Base-by-base conservation (phyloP, 2,797 vertebrate species). In the Gastrophryne carolinensis region DNA sequence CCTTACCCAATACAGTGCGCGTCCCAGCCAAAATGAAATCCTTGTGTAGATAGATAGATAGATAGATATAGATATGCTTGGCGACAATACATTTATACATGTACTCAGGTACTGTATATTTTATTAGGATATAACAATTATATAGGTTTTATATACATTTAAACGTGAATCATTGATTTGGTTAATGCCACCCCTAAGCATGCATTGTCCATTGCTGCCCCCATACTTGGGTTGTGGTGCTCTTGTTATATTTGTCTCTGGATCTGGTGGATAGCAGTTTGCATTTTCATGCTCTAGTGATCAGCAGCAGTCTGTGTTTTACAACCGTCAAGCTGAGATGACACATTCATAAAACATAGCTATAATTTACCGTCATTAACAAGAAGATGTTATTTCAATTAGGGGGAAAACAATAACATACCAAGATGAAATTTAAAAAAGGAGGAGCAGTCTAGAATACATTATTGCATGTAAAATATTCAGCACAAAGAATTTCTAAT, bases 301-400 rank as follows among this genome's bases (percentile, higher is more conserved):
- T 77, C 72, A 73, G 23, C 1, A 37, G 53, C 52, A 80, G 72
- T n/a, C 72, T 82, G 1, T 12, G 2, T 77, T 74, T 64, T 83
- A 61, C 15, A 49, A 61, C 52, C 82, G 52, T 72, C 77, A 81
- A 82, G 57, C 37, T 56, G 24, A 54, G 78, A 60, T 86, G 80
- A 84, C 81, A 84, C 71, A 83, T 86, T 80, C 83, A 79, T 80
- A 79, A 77, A 84, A 80, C 32, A 61, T 6, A 82, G 47, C 56
- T 73, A 82, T 87, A 87, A 85, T 86, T 90, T 88, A 80, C 68
- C 60, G 62, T 78, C 76, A 84, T 86, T 90, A 86, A 84, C 82
- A 85, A 81, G 81, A 87, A 83, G 82, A 86, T 86, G 80, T 81
- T 90, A 79, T 86, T 84, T 88, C 81, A 87, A 83, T 90, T 91